Conservation (phyloP, 2,113 vertebrate genomes). For the Semnornis frantzii region DNA sequence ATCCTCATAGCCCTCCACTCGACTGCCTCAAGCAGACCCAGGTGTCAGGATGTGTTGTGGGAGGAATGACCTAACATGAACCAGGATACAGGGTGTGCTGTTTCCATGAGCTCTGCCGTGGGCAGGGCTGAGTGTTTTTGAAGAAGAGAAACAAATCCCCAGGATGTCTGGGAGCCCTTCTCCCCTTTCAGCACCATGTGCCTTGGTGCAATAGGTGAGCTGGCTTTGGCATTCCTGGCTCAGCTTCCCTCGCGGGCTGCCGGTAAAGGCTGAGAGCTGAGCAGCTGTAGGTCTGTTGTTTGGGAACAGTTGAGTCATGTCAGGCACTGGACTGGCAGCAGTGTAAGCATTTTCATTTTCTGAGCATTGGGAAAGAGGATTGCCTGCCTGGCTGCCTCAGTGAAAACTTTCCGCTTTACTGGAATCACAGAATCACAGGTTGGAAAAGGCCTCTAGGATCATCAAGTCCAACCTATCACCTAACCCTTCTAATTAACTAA, state of each 20-base stretch:
- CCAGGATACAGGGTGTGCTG: neutral
- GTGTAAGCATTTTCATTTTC: neutral
- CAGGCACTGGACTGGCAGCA: neutral
- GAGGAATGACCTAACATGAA: neutral
- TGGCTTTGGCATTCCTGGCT: neutral
- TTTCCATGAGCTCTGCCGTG: neutral
- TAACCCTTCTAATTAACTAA: too few species aligned
- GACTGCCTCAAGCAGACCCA: too few species aligned
- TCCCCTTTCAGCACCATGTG: neutral
- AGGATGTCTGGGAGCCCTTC: neutral
- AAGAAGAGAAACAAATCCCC: neutral
- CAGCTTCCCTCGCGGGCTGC: neutral
- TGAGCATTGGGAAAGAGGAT: neutral
- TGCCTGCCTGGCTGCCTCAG: neutral
- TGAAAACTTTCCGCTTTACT: neutral
- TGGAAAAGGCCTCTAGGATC: too few species aligned
- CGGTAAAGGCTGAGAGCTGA: neutral
- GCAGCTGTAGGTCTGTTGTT: neutral
- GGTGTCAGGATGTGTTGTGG: accelerated
- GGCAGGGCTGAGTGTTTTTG: neutral
- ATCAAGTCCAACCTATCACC: too few species aligned
- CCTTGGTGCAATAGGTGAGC: neutral
- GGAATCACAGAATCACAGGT: neutral
- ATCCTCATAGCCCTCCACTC: too few species aligned
- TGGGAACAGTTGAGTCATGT: neutral